Base-by-base conservation (phyloP, 1,140 invertebrate species). In the Bombus superbus region DNA sequence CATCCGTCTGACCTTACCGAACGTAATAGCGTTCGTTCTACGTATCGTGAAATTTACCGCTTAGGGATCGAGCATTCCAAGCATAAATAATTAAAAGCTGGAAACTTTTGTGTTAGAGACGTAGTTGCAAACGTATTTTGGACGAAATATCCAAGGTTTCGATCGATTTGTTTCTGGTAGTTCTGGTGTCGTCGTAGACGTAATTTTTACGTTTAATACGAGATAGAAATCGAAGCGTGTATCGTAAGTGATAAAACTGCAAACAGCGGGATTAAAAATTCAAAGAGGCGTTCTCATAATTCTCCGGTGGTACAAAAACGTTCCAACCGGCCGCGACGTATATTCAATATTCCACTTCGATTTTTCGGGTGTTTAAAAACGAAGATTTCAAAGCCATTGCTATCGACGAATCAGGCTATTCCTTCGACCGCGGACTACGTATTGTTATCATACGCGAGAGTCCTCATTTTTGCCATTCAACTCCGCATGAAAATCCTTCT, bases 371-470 rank as follows among this genome's bases (percentile, higher is more conserved):
- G 40, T 75, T 82, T 64, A 82, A 75, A 82, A 64, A 53, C 66
- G 81, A 81, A 81, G 42, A 81, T 81, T 62, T 62, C 53, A 32
- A n/a, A 81, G 8, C 69, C 80, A 28, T 35, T 59, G 35, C 69
- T 18, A 81, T 47, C 64, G 66, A 28, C 35, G 44, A 47, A 28
- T 69, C 53, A 35, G 15, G 15, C 59, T 59, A 18, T 9, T 13
- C 35, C 47, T 8, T 13, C 66, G 47, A 62, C n/a, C 69, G 53
- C 38, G 35, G 73, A 62, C 53, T 62, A 35, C 18, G 13, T 40
- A 44, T 81, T 72, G 53, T 57, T 81, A 73, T 73, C 35, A 25
- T n/a, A 72, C 44, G 38, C 10, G 47, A 28, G 25, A 44, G 42
- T 59, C 13, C 13, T 28, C 18, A 22, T 15, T 22, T 32, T 40